Conservation (phyloP, 2,797 vertebrate genomes). For the Triplophysa bombifrons region DNA sequence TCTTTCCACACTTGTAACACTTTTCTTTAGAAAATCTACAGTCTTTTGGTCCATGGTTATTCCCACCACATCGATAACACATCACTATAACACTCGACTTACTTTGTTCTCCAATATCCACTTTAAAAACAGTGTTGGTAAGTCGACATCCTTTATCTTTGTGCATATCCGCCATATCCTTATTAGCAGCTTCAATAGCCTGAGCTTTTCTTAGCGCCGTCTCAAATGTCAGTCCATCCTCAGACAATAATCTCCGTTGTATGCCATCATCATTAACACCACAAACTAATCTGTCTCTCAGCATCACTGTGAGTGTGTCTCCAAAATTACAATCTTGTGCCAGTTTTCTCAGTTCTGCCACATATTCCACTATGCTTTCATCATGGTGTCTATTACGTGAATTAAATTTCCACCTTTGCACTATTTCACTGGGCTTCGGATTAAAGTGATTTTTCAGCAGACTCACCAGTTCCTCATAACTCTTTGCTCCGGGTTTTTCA, state of each 20-base stretch:
- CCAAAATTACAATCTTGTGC: conserved; percentile 24
- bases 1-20: not conserved
- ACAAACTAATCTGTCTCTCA: conserved; percentile 43
- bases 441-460: not conserved
- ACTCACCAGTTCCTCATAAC: conserved; percentile 7
- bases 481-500: conserved; percentile 1
- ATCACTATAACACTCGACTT: too few species aligned
- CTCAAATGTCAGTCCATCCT: conserved; percentile 27
- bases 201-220: conserved; percentile 6
- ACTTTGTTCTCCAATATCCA: not conserved
- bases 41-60: too few species aligned
- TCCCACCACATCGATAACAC: too few species aligned
- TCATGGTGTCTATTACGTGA: not conserved
- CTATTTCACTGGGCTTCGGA: conserved; percentile 13
- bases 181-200: conserved; percentile 25
- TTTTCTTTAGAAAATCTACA: not conserved
- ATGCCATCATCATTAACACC: conserved; percentile 42
- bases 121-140: not conserved
- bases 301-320: conserved; percentile 5
- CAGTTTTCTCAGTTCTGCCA: conserved; percentile 14
- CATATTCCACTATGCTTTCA: conserved; percentile 24
- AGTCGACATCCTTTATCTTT: not conserved
- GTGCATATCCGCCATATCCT: conserved; percentile 13
- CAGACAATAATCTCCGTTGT: conserved; percentile 10
- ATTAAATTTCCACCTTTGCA: conserved; percentile 23